Percentiles rank a stretch among this genome's conserved stretches.
Evolutionary conservation across 1,140 invertebrate species (phyloP).

Genomic region (Bombus pyrosoma): DNA sequence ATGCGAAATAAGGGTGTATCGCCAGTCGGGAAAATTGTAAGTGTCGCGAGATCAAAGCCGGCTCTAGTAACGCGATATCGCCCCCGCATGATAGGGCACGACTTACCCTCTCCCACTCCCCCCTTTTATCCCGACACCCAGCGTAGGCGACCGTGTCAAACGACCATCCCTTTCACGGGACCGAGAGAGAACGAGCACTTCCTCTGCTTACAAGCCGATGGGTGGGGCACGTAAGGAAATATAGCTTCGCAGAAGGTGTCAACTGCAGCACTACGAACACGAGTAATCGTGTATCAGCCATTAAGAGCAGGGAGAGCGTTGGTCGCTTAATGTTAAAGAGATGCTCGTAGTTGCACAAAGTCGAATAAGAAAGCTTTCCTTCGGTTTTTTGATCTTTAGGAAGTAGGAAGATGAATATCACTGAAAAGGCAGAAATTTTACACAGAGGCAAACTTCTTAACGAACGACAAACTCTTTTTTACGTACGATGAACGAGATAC

Average conservation of each 20-base stretch:
- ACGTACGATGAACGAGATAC: no score
- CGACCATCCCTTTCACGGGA: constrained; percentile 22
- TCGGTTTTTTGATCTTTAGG: background rate
- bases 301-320: background rate
- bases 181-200: constrained; percentile 17
- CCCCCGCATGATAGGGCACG: constrained; percentile 66
- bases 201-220: constrained; percentile 23
- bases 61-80: constrained; percentile 81
- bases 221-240: constrained; percentile 58
- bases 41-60: constrained; percentile 83
- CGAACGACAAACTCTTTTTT: background rate
- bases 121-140: background rate
- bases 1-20: constrained; percentile 82
- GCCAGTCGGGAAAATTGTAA: constrained; percentile 82
- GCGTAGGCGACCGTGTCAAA: background rate
- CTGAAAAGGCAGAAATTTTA: background rate
- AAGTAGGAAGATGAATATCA: background rate
- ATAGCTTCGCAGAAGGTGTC: constrained; percentile 57
- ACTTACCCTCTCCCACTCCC: constrained; percentile 25
- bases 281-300: background rate
- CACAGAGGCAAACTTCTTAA: background rate
- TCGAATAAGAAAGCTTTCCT: background rate
- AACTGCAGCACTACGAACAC: constrained; percentile 56
- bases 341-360: constrained; percentile 11
- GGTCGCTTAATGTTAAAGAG: constrained; percentile 36